phyloP scores from a whole-genome alignment of 2,888 invertebrate genomes.

The Trimorus sp. region DNA sequence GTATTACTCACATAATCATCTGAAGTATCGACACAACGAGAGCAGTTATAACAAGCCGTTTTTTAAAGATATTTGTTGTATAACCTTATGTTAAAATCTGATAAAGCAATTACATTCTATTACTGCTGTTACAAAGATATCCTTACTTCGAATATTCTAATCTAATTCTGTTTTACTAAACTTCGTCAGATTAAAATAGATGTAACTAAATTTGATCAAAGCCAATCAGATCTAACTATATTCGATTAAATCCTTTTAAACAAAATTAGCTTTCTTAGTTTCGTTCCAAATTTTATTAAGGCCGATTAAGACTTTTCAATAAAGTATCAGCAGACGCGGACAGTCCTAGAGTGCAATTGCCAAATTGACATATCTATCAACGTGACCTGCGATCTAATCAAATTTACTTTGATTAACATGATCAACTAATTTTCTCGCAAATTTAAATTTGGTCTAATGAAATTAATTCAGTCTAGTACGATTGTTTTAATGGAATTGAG shows the following conservation, averaged over 20 bases:
- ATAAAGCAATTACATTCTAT: too few relatives aligned
- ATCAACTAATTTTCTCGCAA: conserved; percentile 18
- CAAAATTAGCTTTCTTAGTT: conserved; percentile 14
- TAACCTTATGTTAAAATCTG: too few relatives aligned
- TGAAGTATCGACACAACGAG: too few relatives aligned
- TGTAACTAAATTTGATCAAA: conserved; percentile 13
- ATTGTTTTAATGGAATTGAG: background rate
- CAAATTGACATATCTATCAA: conserved; percentile 17
- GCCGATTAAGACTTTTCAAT: conserved; percentile 11
- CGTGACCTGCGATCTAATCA: conserved; percentile 19
- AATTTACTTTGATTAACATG: conserved; percentile 19
- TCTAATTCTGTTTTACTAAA: conserved; percentile 1
- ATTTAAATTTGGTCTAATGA: background rate
- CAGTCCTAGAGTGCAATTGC: conserved; percentile 5
- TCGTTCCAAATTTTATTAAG: conserved; percentile 19
- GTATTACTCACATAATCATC: too few relatives aligned
- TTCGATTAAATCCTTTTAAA: conserved; percentile 10
- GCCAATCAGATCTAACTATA: conserved; percentile 3
- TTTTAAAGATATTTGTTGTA: too few relatives aligned
- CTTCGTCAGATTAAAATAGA: conserved; percentile 4
- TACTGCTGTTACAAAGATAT: background rate
- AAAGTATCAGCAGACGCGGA: conserved; percentile 15
- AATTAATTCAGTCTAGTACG: background rate
- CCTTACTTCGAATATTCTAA: background rate
- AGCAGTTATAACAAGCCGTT: too few relatives aligned